A percentile compares a stretch with the other conserved stretches of the same genome.
These are phyloP conservation scores for Calycopis cecrops DNA, from an alignment of 1,140 invertebrate genomes.

Conservation along the genomic window DNA sequence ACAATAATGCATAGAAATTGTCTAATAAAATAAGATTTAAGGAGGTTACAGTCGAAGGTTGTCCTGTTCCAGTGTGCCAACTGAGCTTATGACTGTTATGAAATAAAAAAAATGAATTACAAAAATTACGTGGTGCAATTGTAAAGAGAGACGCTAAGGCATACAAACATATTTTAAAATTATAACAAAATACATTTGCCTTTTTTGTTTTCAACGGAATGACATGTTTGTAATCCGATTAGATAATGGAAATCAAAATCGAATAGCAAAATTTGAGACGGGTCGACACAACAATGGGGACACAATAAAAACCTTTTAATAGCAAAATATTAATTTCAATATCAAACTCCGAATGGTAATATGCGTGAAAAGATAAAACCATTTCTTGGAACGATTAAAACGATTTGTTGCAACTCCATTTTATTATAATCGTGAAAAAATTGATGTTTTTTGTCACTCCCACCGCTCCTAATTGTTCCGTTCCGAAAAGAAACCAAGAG, in stretches of 20 bases:
- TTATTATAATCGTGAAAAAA: conserved; percentile 27
- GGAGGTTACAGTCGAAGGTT: no score
- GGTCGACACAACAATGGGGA: conserved; percentile 2
- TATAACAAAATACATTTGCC: no score
- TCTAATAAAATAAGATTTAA: no score
- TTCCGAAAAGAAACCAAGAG: conserved; percentile 49
- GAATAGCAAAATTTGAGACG: conserved; percentile 2
- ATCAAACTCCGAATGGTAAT: conserved; percentile 14
- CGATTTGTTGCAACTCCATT: conserved; percentile 31
- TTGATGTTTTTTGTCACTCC: conserved; percentile 54
- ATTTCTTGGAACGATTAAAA: conserved; percentile 43
- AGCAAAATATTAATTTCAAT: conserved; percentile 12
- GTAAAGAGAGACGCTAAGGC: no score
- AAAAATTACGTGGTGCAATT: no score
- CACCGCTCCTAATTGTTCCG: conserved; percentile 59
- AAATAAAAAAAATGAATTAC: no score
- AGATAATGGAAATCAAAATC: conserved; percentile 1
- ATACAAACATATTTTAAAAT: no score
- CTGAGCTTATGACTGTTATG: no score
- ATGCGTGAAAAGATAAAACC: conserved; percentile 17
- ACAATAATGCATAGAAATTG: no score
- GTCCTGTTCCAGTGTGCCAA: no score
- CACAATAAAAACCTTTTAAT: conserved; percentile 8
- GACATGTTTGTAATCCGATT: no score
- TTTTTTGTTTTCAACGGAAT: no score